These are phyloP conservation scores for Rhadina sibilatrix DNA, from an alignment of 2,113 vertebrate species.

Conservation along the genomic window DNA sequence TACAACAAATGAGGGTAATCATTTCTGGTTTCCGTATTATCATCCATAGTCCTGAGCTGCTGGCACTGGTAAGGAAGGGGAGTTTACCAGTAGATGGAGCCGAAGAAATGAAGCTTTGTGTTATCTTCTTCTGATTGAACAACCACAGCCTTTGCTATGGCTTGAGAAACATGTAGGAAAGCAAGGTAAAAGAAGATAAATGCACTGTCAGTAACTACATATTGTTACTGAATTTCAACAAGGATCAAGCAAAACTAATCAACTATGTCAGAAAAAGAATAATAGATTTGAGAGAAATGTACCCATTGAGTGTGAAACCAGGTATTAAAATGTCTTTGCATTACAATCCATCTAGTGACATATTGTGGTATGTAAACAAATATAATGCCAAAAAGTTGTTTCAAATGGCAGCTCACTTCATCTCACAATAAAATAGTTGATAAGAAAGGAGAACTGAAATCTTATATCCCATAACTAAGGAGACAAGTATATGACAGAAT, in stretches of 20 bases:
- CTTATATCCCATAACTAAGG: neutral
- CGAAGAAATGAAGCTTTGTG: neutral
- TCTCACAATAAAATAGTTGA: neutral
- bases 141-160: neutral
- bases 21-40: neutral
- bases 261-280: neutral
- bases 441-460: neutral
- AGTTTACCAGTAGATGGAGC: neutral
- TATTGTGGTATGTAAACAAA: neutral
- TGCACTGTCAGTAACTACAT: neutral
- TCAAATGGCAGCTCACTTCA: neutral
- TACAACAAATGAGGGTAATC: too few relatives aligned
- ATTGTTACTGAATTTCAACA: neutral
- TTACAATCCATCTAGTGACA: neutral
- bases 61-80: neutral
- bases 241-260: neutral
- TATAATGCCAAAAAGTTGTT: neutral
- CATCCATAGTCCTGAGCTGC: neutral
- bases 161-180: neutral
- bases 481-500: rapidly evolving
- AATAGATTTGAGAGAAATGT: neutral
- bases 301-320: neutral
- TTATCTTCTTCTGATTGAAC: neutral
- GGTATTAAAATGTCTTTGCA: neutral
- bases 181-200: neutral